Percentiles rank a stretch among this genome's conserved stretches.
Evolutionary conservation across 2,113 vertebrate species (phyloP).

Genomic region (Gymnarchus niloticus): DNA sequence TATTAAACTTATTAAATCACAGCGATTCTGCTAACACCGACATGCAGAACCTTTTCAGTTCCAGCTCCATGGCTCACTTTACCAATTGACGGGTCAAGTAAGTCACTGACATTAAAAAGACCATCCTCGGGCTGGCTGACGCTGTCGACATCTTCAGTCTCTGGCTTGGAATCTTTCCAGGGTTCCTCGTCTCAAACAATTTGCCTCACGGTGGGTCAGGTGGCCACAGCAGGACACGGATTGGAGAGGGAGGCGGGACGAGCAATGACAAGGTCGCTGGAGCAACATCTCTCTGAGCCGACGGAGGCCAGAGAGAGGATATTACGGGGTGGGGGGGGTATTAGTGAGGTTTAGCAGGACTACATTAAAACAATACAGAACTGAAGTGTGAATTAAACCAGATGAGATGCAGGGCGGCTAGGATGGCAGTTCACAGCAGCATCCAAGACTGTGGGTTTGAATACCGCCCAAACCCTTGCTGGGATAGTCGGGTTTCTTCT

Average conservation of each 20-base stretch:
- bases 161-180: neutral
- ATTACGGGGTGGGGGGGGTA: neutral
- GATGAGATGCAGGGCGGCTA: neutral
- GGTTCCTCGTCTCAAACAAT: neutral
- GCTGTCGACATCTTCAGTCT: neutral
- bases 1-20: neutral
- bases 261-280: neutral
- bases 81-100: neutral
- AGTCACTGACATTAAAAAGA: neutral
- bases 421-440: neutral
- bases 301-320: neutral
- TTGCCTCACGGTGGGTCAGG: neutral
- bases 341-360: neutral
- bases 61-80: neutral
- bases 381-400: constrained; percentile 1
- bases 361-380: neutral
- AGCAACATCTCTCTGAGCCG: neutral
- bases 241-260: neutral
- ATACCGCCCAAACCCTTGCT: neutral
- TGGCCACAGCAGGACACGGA: neutral
- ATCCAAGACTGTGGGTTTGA: neutral
- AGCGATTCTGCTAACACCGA: neutral
- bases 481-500: neutral
- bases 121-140: neutral
- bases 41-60: neutral